phyloP scores from a whole-genome alignment of 2,888 invertebrate species.

The Pollenia labialis region DNA sequence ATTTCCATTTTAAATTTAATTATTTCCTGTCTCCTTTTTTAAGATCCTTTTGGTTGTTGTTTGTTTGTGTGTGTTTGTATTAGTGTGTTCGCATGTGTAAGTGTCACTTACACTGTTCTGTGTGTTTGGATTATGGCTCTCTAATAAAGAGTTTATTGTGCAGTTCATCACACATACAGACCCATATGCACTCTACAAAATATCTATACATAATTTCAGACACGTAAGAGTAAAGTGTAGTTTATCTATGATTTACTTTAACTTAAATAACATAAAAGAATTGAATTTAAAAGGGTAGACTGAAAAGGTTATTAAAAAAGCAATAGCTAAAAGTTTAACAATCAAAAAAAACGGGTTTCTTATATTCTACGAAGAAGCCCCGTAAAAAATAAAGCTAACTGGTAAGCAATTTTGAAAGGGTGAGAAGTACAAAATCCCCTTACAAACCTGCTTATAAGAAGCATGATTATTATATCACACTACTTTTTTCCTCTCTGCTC shows the following conservation, averaged over 20 bases:
- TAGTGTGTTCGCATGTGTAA: not conserved
- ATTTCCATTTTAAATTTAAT: slow-evolving; percentile 77
- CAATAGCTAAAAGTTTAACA: too few species aligned
- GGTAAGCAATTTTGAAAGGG: too few species aligned
- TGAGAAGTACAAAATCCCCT: too few species aligned
- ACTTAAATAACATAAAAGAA: slow-evolving; percentile 6
- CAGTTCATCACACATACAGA: not conserved
- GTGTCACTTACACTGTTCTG: not conserved
- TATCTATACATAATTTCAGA: slow-evolving; percentile 22
- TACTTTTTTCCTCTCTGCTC: too few species aligned
- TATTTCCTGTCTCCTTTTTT: slow-evolving; percentile 73
- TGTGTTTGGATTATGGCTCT: not conserved
- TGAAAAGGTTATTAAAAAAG: not conserved
- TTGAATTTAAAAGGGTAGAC: not conserved
- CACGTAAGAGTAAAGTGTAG: slow-evolving; percentile 48
- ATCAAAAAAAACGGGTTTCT: too few species aligned
- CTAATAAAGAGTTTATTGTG: slow-evolving; percentile 6
- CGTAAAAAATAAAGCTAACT: too few species aligned
- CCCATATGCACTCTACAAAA: not conserved
- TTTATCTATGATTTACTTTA: slow-evolving; percentile 59
- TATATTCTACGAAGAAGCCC: too few species aligned
- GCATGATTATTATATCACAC: too few species aligned
- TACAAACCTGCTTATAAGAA: too few species aligned
- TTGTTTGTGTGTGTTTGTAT: not conserved
- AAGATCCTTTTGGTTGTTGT: slow-evolving; percentile 33